A percentile compares a stretch with the other conserved stretches of the same genome.
phyloP scores from a whole-genome alignment of 1,140 invertebrate genomes.

The Popillia japonica region DNA sequence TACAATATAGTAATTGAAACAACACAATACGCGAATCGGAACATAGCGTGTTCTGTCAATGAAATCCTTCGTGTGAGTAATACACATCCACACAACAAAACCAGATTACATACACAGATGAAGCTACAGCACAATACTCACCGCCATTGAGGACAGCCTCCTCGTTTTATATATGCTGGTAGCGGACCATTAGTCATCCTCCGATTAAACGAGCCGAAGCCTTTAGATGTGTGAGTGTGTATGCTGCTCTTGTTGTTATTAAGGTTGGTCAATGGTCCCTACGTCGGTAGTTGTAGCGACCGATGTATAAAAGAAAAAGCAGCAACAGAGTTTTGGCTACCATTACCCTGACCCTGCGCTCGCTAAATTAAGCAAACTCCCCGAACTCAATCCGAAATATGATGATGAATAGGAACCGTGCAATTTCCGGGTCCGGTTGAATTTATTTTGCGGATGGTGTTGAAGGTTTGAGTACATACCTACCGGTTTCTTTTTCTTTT shows the following conservation, averaged over 20 bases:
- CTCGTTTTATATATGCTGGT: neutral
- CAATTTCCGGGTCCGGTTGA: neutral
- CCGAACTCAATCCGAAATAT: neutral
- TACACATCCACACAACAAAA: neutral
- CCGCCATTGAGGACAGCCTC: neutral
- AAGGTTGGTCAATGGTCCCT: neutral
- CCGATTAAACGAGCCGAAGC: slow-evolving; percentile 8
- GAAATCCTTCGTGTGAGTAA: neutral
- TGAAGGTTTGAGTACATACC: too few species aligned
- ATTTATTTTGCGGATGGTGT: too few species aligned
- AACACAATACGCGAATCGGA: neutral
- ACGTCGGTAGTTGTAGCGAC: neutral
- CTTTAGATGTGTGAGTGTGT: neutral
- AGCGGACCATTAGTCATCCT: slow-evolving; percentile 11
- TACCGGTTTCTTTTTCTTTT: too few species aligned
- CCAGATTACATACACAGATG: neutral
- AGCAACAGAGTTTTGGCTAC: neutral
- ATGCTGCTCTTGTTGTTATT: neutral
- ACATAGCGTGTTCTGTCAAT: neutral
- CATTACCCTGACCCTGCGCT: neutral
- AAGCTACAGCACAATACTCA: neutral
- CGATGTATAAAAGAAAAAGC: neutral
- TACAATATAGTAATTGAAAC: neutral
- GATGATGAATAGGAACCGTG: neutral
- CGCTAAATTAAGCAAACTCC: neutral